Evolutionary conservation across 2,888 invertebrate genomes (phyloP).

Genomic region (Taenaris catops): DNA sequence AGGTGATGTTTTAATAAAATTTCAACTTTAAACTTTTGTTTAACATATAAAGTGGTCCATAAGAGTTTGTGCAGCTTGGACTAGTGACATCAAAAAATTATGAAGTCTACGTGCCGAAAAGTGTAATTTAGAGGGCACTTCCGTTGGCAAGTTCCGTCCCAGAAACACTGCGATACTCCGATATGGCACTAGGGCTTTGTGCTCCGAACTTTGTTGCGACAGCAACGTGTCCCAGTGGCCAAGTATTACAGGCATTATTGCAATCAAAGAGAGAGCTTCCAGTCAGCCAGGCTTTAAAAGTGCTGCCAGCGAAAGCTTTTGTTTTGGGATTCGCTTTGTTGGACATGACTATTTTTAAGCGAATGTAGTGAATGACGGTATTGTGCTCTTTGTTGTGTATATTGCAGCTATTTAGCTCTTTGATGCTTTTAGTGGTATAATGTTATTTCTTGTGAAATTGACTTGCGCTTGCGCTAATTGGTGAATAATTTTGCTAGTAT

Average conservation of each 20-base stretch:
- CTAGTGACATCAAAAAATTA: no score
- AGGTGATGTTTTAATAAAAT: no score
- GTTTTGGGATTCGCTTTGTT: conserved; percentile 20
- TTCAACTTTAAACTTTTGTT: no score
- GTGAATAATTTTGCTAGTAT: no score
- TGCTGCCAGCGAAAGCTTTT: conserved; percentile 17
- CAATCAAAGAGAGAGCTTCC: conserved; percentile 31
- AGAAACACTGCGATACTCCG: conserved; percentile 7
- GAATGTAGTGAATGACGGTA: conserved; percentile 10
- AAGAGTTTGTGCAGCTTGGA: no score
- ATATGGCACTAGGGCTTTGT: conserved; percentile 8
- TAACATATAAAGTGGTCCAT: no score
- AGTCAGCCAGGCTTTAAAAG: conserved; percentile 22
- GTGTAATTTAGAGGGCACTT: conserved; percentile 50
- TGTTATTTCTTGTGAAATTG: no score
- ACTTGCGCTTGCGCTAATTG: no score
- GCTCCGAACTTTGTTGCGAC: conserved; percentile 7
- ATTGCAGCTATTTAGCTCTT: conserved; percentile 2
- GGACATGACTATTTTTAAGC: conserved; percentile 19
- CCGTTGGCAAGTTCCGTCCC: conserved; percentile 33
- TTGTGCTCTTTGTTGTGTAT: conserved; percentile 7
- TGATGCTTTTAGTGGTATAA: no score
- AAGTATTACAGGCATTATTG: conserved; percentile 27
- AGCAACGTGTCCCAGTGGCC: conserved; percentile 27
- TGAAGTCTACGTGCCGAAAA: conserved; percentile 31